Evolutionary conservation across 2,113 vertebrate genomes (phyloP), one percentile per base, ranked within the genome.

Genomic region (Cheilinus undulatus): DNA sequence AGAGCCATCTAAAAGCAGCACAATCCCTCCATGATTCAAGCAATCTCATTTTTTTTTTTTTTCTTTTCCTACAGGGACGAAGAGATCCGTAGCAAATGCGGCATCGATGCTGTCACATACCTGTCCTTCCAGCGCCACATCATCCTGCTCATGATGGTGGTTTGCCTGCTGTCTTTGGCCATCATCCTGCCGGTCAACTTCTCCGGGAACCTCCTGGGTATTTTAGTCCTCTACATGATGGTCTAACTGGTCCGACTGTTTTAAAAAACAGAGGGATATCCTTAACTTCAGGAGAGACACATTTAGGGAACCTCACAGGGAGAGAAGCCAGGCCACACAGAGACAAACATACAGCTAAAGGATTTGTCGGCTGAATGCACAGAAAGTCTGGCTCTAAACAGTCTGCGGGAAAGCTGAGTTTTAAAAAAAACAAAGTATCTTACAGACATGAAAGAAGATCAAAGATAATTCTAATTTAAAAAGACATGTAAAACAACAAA

Each of bases 111-210:
- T 2, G 94, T 95, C 73, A 97, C 94, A 45, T 99, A 99, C 95
- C 94, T 99, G 89, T 97, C 92, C 85, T 99, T 99, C 92, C 98
- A 99, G 91, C 95, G 96, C 54, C 97, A 99, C 86, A 93, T 98
- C 74, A 94, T 99, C 82, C 87, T 97, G 76, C 94, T 96, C 42
- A 89, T 97, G 85, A 92, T 93, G 2, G 87, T 97, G 73, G 91
- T 98, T 81, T 97, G 97, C 66, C 86, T 98, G 87, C 94, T 98
- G 45, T 99, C 97, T 0, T 90, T 99, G 88, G 94, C 95, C 19
- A 88, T 98, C 67, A 95, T 99, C 87, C 91, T 99, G 75, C 98
- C 98, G 0, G 88, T 99, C 93, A 99, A 99, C 94, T 94, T 99
- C 91, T 95, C 93, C 0, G 98, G 98, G 42, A 93, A 93, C 74